A percentile compares a stretch with the other conserved stretches of the same genome.
phyloP scores from a whole-genome alignment of 2,797 vertebrate genomes.

The Tolypeutes matacus region DNA sequence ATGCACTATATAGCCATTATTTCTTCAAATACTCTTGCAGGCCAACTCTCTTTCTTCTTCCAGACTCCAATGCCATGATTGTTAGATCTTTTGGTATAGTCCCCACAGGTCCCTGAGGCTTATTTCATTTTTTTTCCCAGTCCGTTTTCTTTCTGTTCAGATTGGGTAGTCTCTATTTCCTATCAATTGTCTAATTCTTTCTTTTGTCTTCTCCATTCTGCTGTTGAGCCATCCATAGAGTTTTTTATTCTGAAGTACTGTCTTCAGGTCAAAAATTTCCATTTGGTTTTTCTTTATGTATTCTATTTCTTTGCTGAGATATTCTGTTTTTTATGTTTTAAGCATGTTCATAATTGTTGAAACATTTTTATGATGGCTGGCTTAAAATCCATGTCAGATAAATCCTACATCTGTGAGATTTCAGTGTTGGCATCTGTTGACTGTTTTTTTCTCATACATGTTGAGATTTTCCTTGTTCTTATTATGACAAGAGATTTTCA shows the following conservation, averaged over 20 bases:
- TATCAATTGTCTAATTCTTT: background rate
- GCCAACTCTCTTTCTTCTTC: background rate
- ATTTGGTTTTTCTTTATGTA: background rate
- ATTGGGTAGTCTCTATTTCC: background rate
- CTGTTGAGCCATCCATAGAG: background rate
- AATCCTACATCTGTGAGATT: background rate
- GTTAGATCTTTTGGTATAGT: background rate
- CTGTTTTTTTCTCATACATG: background rate
- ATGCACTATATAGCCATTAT: background rate
- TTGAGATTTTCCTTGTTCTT: background rate
- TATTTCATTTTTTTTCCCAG: background rate
- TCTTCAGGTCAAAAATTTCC: background rate
- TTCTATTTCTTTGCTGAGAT: background rate
- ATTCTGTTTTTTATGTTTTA: background rate
- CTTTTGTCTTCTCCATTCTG: background rate
- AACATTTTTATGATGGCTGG: background rate
- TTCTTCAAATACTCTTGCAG: background rate
- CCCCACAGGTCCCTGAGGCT: background rate
- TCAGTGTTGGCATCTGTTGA: background rate
- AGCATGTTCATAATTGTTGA: background rate
- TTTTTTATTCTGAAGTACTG: background rate
- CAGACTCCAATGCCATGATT: background rate
- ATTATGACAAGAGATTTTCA: background rate
- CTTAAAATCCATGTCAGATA: background rate
- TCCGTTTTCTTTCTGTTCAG: background rate